These are phyloP conservation scores for Telmatochromis bifrenatus DNA, from an alignment of 2,113 vertebrate genomes.

Conservation along the genomic window DNA sequence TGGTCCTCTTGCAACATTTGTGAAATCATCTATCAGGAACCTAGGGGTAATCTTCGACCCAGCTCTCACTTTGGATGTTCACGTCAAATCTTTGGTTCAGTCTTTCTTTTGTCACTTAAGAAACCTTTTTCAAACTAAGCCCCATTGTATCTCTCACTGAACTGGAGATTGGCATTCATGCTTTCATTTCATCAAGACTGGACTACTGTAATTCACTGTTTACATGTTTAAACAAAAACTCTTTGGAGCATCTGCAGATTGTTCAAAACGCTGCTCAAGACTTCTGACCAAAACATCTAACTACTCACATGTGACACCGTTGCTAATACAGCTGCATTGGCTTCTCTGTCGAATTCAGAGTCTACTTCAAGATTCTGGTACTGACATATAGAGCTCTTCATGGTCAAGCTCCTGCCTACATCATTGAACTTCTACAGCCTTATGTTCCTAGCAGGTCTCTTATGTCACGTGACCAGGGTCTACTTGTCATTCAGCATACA, in stretches of 20 bases:
- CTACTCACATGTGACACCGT: rapidly evolving
- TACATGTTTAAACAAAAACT: neutral
- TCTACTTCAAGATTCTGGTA: no score
- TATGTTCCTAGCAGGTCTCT: neutral
- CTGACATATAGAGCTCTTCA: rapidly evolving
- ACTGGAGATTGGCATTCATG: neutral
- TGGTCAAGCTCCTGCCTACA: neutral
- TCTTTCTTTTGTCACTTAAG: no score
- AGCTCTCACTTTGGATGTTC: rapidly evolving
- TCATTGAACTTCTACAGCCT: neutral
- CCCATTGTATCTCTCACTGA: rapidly evolving
- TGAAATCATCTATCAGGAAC: neutral
- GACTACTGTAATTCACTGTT: neutral
- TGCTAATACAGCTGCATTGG: no score
- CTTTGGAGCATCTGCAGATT: rapidly evolving
- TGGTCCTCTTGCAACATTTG: neutral
- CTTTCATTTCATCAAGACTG: neutral
- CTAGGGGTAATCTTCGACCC: rapidly evolving
- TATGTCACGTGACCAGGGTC: neutral
- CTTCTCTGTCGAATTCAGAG: rapidly evolving
- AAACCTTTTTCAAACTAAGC: neutral
- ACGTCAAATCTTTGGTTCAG: no score
- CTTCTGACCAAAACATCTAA: no score
- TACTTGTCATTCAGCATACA: rapidly evolving
- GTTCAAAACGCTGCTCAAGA: neutral